Evolutionary conservation across 2,113 vertebrate species (phyloP), one percentile per base, ranked within the genome.

Genomic region (Hydrolagus affinis): DNA sequence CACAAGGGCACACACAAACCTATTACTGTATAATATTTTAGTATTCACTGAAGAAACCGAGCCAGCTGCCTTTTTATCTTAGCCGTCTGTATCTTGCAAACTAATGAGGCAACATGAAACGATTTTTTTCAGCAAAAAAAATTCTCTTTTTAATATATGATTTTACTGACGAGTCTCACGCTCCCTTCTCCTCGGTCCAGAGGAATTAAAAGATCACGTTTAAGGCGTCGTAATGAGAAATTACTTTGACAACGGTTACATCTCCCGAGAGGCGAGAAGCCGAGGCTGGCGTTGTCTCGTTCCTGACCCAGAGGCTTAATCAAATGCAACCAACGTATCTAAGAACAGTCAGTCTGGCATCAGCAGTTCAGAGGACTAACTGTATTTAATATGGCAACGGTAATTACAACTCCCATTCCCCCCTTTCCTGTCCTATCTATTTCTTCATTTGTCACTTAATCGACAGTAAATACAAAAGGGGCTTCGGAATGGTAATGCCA

Each of bases 161-260:
- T 44, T 44, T 75, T 75, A 75, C 32, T 30, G 14, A 28, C 60
- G 9, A 64, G 25, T 15, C 66, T 21, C 25, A 32, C 21, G 32
- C 30, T 32, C 66, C 60, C 78, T 66, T 68, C n/a, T 17, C 15
- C 78, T 10, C 3, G 59, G 21, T 15, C 60, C 17, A 30, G 28
- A 32, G 17, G 15, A 30, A 83, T 83, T 66, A 83, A 83, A 83
- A 83, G 17, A 68, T 83, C 62, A 83, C 78, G 19, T 17, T 66
- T 32, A 21, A n/a, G 32, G 19, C 21, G 2, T 28, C 28, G 62
- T 66, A 17, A 10, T 21, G 62, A 75, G 73, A 44, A 44, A 75
- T 21, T 83, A 23, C 6, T 64, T 64, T 32, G 28, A 25, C 78
- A 68, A 83, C 7, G 11, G 32, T 30, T 62, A 59, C 28, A 21